Base-by-base conservation (phyloP, 2,113 vertebrate species). In the Ophiodon elongatus region DNA sequence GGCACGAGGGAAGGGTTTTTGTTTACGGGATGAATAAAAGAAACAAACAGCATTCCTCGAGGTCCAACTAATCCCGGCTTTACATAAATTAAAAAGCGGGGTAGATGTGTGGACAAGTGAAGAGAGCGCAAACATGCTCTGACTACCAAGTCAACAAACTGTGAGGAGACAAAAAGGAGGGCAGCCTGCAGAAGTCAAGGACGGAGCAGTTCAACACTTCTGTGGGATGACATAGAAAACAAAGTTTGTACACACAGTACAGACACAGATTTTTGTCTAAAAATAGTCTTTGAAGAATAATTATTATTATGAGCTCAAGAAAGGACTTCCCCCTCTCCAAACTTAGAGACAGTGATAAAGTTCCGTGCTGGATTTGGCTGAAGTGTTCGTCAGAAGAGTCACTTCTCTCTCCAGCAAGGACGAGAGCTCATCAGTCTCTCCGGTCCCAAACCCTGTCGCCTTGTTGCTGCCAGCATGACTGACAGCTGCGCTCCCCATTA, bases 41-140 rank as follows among this genome's bases (percentile, higher is more conserved):
- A 85, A 89, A 87, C 82, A 87, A 89, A 89, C 72, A 67, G 74
- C 0, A 60, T 87, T 89, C 77, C 76, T 86, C 29, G 23, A 85
- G 85, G 86, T 86, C 85, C 78, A 23, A 85, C 72, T 90, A 85
- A 93, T 92, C 88, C 88, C 37, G 54, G 83, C 80, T 93, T 92
- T 90, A 63, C 91, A 92, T 91, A 82, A 84, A 89, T 93, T 86
- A 85, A 75, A 86, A 76, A 67, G 25, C 21, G 4, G 5, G 14
- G 78, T 47, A 67, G 80, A 88, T 29, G 69, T 31, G 59, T 10
- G 77, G 84, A 88, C 82, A 59, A 65, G 81, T 79, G 81, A 82
- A 69, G 78, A 78, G 78, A 84, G 63, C 62, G 83, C 84, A 84
- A 85, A 84, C 84, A 88, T 73, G 89, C 85, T 87, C 50, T 17